Evolutionary conservation across 2,113 vertebrate species (phyloP), one percentile per base, ranked within the genome.

Genomic region (Heterotilapia buettikoferi): DNA sequence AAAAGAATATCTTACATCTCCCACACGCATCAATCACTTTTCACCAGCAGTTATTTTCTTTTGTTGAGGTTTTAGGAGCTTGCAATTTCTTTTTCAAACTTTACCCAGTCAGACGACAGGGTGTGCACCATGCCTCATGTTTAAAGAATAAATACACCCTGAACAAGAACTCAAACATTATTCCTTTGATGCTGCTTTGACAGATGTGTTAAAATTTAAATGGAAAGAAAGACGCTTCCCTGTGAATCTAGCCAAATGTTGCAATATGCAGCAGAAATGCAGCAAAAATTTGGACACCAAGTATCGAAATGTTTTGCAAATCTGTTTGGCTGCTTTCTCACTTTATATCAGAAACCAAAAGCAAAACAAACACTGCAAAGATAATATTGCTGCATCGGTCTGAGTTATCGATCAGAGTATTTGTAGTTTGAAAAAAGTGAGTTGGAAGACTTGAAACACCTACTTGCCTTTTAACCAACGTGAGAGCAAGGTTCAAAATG

Each of bases 11-110:
- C 10, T 52, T 8, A 33, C 73, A 13, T 90, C 68, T 82, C 53
- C 86, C 45, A 29, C 38, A 81, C 78, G 33, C 66, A 59, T 53
- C 83, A 80, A 56, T 59, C 90, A 66, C 43, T 53, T 43, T 47
- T 85, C 43, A 90, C 36, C 54, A n/a, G 40, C 43, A 80, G 66
- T 81, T 29, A 29, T 90, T 31, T 87, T 82, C 84, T 86, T 91
- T 92, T 89, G 89, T 86, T 88, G 82, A 85, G 86, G 79, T 59
- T 87, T 90, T 12, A 43, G 18, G 33, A 84, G 66, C 38, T 18
- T 66, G 54, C 57, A 80, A 16, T 18, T n/a, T 47, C 52, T 54
- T 47, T 53, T 53, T 85, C 82, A 86, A 83, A 53, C 50, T 80
- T 21, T 73, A 52, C 76, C 13, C 26, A 79, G 52, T 86, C 31